Conservation (phyloP, 2,113 vertebrate species). For the Otocyon megalotis region DNA sequence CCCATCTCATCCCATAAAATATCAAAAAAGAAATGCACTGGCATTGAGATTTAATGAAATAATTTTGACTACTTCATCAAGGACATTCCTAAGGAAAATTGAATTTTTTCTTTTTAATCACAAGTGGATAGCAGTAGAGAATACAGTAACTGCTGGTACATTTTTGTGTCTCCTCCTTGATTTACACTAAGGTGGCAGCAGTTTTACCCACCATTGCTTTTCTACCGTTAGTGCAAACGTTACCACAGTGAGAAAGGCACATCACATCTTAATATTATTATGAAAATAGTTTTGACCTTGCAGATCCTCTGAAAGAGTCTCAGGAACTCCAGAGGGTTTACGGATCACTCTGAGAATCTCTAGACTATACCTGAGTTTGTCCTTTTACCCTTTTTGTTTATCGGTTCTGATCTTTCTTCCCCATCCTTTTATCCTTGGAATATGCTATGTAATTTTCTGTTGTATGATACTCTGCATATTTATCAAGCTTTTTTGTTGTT, state of each 20-base stretch:
- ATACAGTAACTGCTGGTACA: not conserved
- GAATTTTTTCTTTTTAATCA: not conserved
- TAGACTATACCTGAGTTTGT: not conserved
- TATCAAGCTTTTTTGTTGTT: slow-evolving; percentile 14
- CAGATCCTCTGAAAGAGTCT: not conserved
- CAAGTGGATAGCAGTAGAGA: not conserved
- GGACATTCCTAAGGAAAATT: not conserved
- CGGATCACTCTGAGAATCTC: not conserved
- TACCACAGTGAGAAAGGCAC: not conserved
- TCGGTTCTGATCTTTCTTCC: not conserved
- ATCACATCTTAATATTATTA: not conserved
- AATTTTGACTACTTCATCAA: not conserved
- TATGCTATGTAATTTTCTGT: not conserved
- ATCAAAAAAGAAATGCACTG: not conserved
- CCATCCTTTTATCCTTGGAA: slow-evolving; percentile 18
- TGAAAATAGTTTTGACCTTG: slow-evolving; percentile 2
- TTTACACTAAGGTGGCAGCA: not conserved
- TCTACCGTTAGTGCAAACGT: not conserved
- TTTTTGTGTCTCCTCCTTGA: not conserved
- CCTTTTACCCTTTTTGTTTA: not conserved
- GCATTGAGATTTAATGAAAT: slow-evolving; percentile 10
- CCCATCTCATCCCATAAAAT: not conserved
- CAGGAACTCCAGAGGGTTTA: not conserved
- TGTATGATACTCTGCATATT: not conserved
- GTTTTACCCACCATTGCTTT: not conserved